Base-by-base conservation (phyloP, 2,888 invertebrate genomes). In the Acronicta alni region DNA sequence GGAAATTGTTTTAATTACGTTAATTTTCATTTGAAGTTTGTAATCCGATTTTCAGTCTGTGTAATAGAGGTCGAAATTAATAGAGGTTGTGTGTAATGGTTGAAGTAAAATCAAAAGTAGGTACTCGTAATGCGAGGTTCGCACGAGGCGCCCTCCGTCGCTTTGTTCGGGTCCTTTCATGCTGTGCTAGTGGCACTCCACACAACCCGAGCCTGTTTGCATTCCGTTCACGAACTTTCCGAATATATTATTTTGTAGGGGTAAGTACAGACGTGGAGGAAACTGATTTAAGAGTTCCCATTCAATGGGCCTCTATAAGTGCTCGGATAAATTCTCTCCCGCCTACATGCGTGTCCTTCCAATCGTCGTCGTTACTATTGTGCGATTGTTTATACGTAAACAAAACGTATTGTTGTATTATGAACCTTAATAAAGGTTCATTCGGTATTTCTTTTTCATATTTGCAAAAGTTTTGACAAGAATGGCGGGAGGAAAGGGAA, bases 191-290 rank as follows among this genome's bases (percentile, higher is more conserved):
- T 81, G 83, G 84, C 85, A 85, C 87, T 89, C 82, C 83, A 87
- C 77, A 62, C 87, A 82, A 78, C 84, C 85, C 87, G 75, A 66
- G 80, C 82, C 80, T 90, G 88, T 92, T 92, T 90, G 88, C 92
- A 92, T 92, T 92, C 90, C 84, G 89, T 90, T 88, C 92, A 89
- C 92, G 91, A 90, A 91, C 88, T 88, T 88, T 86, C 79, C 82
- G 91, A 90, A 92, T 93, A 91, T 89, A 89, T 92, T 92, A 92
- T 91, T 89, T 87, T 82, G 84, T 84, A 82, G 83, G 86, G 82
- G 82, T 79, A 82, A 81, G 85, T 89, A 88, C 86, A 89, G 81
- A 88, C 86, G 86, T 83, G 83, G 82, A 86, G 81, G 84, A 87
- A 89, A 89, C 88, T 89, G 91, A 91, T 92, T 91, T 91, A 91